A percentile compares a stretch with the other conserved stretches of the same genome.
Evolutionary conservation across 2,888 invertebrate species (phyloP).

Genomic region (Catotricha subobsoleta): DNA sequence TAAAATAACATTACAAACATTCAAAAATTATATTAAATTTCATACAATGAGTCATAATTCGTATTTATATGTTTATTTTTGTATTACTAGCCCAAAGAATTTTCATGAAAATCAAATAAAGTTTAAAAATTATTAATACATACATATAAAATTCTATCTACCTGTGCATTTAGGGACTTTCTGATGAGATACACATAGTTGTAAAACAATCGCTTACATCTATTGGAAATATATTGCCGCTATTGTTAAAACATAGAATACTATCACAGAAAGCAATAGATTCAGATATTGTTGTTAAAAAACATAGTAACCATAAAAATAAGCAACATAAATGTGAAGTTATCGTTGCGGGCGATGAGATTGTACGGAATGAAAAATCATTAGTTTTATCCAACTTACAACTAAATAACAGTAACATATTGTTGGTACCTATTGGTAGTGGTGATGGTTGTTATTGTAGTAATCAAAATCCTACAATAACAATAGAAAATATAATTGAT

Average conservation of each 20-base stretch:
- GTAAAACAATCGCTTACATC: slow-evolving; percentile 30
- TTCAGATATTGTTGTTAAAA: too few relatives aligned
- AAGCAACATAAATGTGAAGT: too few relatives aligned
- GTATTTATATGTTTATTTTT: too few relatives aligned
- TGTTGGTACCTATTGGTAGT: neutral
- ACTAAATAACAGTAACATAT: neutral
- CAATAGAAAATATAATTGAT: slow-evolving; percentile 2
- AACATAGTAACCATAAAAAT: too few relatives aligned
- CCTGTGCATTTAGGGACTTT: slow-evolving; percentile 22
- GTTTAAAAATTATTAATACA: neutral
- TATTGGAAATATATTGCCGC: slow-evolving; percentile 28
- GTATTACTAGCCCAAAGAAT: too few relatives aligned
- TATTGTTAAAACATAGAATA: slow-evolving; percentile 12
- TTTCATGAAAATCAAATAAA: neutral
- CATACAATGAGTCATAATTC: too few relatives aligned
- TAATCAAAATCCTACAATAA: neutral
- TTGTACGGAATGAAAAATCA: too few relatives aligned
- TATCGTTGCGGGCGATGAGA: too few relatives aligned
- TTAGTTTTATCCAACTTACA: too few relatives aligned
- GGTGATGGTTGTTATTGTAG: neutral
- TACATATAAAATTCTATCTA: neutral
- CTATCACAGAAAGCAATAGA: neutral
- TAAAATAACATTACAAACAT: too few relatives aligned
- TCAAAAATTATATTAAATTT: too few relatives aligned
- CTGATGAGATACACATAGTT: slow-evolving; percentile 30